Percentiles rank a stretch among this genome's conserved stretches.
Conservation (phyloP, 2,113 vertebrate species). For the Macroglossus sobrinus region DNA sequence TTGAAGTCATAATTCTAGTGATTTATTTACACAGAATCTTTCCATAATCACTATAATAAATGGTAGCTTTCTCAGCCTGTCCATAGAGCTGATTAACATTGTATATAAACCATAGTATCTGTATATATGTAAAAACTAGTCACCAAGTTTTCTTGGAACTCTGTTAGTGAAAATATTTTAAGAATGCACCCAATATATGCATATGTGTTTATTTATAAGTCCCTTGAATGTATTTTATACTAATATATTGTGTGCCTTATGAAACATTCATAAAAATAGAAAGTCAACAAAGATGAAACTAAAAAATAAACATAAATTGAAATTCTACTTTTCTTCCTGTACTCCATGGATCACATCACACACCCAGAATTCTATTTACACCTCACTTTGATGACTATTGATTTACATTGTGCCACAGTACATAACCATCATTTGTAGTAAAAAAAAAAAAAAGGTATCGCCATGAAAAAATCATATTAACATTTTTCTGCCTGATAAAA, state of each 20-base stretch:
- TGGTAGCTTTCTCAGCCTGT: background rate
- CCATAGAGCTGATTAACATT: background rate
- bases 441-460: background rate
- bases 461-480: background rate
- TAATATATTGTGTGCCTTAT: background rate
- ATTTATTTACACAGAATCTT: background rate
- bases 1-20: background rate
- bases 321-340: background rate
- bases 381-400: too few species aligned
- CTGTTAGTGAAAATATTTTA: background rate
- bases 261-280: background rate
- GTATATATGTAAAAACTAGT: background rate
- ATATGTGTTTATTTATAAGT: background rate
- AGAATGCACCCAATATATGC: background rate
- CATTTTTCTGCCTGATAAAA: background rate
- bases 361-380: fast-evolving
- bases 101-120: background rate
- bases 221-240: background rate
- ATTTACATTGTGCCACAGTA: background rate
- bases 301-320: background rate
- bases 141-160: background rate
- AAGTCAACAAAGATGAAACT: background rate
- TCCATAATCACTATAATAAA: background rate
- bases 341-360: background rate
- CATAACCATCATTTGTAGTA: background rate